Conservation (phyloP, 2,888 invertebrate species). For the Nebria salina region DNA sequence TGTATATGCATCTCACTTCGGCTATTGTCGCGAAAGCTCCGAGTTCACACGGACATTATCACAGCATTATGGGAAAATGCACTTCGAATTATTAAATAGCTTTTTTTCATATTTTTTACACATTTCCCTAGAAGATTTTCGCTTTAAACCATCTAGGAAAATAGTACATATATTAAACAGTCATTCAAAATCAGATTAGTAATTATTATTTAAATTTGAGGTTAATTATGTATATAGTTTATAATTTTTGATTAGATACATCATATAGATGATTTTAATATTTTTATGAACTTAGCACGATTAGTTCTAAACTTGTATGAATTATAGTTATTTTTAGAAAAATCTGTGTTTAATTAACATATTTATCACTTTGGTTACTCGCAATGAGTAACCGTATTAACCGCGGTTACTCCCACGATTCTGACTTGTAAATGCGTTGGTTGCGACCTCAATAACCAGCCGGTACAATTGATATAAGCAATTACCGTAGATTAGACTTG, state of each 20-base stretch:
- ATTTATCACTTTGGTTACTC: neutral
- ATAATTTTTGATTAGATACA: no score
- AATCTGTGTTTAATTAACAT: no score
- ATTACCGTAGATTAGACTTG: slow-evolving; percentile 1
- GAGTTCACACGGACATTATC: neutral
- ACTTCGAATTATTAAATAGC: neutral
- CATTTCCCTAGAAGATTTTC: neutral
- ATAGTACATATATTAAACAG: neutral
- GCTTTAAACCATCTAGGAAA: neutral
- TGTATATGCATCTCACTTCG: neutral
- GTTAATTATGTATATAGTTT: no score
- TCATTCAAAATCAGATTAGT: neutral
- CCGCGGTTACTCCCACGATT: slow-evolving; percentile 28
- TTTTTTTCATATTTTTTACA: neutral
- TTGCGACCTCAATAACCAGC: slow-evolving; percentile 37
- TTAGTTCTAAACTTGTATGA: no score
- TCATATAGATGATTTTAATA: no score
- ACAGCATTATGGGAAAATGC: neutral
- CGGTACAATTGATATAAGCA: neutral
- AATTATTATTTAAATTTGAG: no score
- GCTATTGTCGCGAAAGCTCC: neutral
- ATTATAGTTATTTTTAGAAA: no score
- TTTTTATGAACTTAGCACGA: no score
- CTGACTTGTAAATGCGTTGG: slow-evolving; percentile 33
- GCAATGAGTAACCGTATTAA: neutral